phyloP scores from a whole-genome alignment of 2,888 invertebrate species.

The Imbricaverruca yamaguchii region DNA sequence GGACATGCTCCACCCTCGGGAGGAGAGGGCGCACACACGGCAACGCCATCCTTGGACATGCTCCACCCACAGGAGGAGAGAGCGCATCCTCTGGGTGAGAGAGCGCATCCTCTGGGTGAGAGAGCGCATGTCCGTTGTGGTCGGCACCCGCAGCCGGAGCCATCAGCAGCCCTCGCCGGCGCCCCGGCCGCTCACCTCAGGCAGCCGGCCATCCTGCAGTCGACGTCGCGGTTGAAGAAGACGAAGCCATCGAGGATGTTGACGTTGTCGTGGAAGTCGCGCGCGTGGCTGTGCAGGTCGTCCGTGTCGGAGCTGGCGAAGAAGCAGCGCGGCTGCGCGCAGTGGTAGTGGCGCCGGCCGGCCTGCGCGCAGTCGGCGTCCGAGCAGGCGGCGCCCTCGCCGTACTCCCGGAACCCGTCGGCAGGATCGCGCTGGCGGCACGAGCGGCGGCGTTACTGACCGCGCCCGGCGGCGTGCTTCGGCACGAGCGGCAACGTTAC shows the following conservation, averaged over 20 bases:
- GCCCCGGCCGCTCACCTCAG: slow-evolving; percentile 41
- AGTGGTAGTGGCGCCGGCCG: slow-evolving; percentile 71
- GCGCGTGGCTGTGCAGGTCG: slow-evolving; percentile 69
- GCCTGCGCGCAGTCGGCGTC: slow-evolving; percentile 65
- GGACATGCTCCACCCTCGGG: too few relatives aligned
- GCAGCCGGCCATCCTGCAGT: slow-evolving; percentile 60
- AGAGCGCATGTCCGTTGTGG: too few relatives aligned
- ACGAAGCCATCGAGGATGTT: slow-evolving; percentile 78
- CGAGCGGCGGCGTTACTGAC: not conserved
- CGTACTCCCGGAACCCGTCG: slow-evolving; percentile 41
- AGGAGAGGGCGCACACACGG: too few relatives aligned
- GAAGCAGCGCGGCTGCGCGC: slow-evolving; percentile 70
- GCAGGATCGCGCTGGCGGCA: not conserved
- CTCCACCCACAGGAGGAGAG: too few relatives aligned
- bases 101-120: too few relatives aligned
- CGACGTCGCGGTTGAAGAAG: slow-evolving; percentile 66
- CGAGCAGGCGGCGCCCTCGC: slow-evolving; percentile 54
- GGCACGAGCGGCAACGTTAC: too few relatives aligned
- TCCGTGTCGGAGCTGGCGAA: slow-evolving; percentile 72
- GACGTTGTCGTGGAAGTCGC: slow-evolving; percentile 74
- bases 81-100: too few relatives aligned
- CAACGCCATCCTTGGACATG: too few relatives aligned
- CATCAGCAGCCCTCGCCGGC: too few relatives aligned
- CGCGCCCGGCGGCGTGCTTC: too few relatives aligned
- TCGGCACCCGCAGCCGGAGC: too few relatives aligned